Evolutionary conservation across 2,113 vertebrate genomes (phyloP).

Genomic region (Riparia riparia): DNA sequence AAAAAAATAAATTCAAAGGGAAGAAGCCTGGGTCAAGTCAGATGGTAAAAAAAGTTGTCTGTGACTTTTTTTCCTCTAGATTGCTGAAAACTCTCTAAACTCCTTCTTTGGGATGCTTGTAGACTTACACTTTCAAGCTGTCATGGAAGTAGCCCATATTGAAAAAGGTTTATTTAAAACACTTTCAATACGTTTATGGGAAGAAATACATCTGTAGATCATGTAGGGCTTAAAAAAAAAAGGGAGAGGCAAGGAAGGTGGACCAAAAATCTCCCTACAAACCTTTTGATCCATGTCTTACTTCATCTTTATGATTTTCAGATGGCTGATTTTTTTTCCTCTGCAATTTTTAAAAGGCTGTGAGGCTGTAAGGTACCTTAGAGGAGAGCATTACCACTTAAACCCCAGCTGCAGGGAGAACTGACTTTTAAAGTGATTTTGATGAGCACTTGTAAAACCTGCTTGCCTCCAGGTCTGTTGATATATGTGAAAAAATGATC

Average conservation of each 20-base stretch:
- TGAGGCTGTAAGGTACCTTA: neutral
- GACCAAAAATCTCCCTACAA: neutral
- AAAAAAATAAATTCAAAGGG: neutral
- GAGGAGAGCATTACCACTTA: neutral
- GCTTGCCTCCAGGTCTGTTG: neutral
- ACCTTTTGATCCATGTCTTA: neutral
- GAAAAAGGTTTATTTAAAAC: neutral
- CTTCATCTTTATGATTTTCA: neutral
- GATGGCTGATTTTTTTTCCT: neutral
- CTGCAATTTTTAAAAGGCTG: neutral
- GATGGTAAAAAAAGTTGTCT: neutral
- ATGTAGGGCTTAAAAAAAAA: neutral
- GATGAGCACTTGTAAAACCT: neutral
- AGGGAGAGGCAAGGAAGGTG: accelerated
- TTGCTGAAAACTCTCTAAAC: neutral
- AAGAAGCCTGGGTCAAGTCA: neutral
- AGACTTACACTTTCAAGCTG: neutral
- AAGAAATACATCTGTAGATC: neutral
- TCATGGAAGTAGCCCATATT: neutral
- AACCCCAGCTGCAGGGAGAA: neutral
- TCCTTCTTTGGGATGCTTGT: neutral
- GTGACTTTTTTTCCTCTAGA: neutral
- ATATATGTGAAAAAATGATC: neutral
- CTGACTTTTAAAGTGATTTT: neutral
- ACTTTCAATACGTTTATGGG: neutral